Conservation (phyloP, 2,113 vertebrate species). For the Trichomycterus rosablanca region DNA sequence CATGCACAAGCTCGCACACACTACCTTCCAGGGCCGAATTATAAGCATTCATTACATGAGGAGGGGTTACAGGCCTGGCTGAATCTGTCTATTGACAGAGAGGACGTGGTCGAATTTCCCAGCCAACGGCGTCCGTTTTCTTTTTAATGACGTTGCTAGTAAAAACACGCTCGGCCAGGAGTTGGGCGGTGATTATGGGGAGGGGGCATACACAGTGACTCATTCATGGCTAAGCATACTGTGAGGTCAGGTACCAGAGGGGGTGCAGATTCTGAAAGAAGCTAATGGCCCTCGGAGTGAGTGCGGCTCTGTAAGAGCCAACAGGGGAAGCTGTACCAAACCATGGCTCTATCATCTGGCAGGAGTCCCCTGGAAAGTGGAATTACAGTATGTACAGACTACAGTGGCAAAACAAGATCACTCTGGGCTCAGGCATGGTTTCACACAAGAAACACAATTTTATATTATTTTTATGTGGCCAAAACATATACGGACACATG, state of each 20-base stretch:
- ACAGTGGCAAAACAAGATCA: too few species aligned
- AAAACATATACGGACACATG: too few species aligned
- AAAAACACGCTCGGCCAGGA: constrained; percentile 34
- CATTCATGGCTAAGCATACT: constrained; percentile 36
- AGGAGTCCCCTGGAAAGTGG: constrained; percentile 22
- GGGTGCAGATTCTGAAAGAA: constrained; percentile 15
- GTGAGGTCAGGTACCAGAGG: constrained; percentile 36
- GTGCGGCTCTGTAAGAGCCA: constrained; percentile 23
- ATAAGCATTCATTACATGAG: constrained; percentile 38
- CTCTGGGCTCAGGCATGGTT: too few species aligned
- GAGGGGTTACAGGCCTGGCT: constrained; percentile 29
- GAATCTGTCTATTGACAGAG: constrained; percentile 41
- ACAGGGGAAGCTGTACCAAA: constrained; percentile 4
- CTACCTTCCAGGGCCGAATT: constrained; percentile 32
- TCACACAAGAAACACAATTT: too few species aligned
- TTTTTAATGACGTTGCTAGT: constrained; percentile 47
- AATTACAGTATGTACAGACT: too few species aligned
- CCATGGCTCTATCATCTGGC: constrained; percentile 35
- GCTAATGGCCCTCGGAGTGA: constrained; percentile 37
- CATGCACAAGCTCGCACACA: constrained; percentile 31
- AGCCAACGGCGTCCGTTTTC: constrained; percentile 43
- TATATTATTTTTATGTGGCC: too few species aligned
- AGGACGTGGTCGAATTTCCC: constrained; percentile 37
- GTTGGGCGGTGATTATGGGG: constrained; percentile 29
- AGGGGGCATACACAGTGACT: constrained; percentile 34